Conservation (phyloP, 2,888 invertebrate species). For the Esperia sulphurella region DNA sequence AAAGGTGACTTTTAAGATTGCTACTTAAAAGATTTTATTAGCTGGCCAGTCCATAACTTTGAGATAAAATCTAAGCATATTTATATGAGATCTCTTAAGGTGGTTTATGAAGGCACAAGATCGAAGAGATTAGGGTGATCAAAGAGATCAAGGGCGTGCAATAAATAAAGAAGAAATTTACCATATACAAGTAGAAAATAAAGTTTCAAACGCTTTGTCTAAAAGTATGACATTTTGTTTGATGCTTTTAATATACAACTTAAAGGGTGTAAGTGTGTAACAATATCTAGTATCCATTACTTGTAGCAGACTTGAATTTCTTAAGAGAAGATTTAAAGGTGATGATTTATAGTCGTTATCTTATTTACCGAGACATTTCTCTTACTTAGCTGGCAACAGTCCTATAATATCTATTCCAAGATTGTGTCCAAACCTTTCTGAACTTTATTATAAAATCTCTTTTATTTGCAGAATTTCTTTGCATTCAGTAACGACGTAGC, state of each 20-base stretch:
- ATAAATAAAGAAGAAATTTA: too few relatives aligned
- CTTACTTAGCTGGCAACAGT: conserved; percentile 5
- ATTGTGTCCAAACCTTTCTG: neutral
- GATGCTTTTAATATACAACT: neutral
- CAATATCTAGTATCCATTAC: neutral
- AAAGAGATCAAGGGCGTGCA: too few relatives aligned
- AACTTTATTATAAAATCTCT: neutral
- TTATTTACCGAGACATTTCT: conserved; percentile 11
- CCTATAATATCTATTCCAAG: neutral
- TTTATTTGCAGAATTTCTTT: neutral
- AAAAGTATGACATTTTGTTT: neutral
- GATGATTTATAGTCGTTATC: conserved; percentile 11
- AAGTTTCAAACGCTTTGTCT: too few relatives aligned
- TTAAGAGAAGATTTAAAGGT: neutral
- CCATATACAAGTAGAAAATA: too few relatives aligned
- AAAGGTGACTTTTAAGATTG: neutral
- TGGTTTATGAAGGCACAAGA: too few relatives aligned
- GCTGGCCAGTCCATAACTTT: neutral
- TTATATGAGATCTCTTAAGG: too few relatives aligned
- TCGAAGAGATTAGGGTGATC: too few relatives aligned
- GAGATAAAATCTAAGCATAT: neutral
- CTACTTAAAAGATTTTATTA: neutral
- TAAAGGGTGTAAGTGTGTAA: neutral
- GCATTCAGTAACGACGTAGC: neutral
- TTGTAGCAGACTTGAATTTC: neutral